These are phyloP conservation scores for Oncorhynchus mykiss DNA, from an alignment of 2,113 vertebrate species.

Conservation along the genomic window DNA sequence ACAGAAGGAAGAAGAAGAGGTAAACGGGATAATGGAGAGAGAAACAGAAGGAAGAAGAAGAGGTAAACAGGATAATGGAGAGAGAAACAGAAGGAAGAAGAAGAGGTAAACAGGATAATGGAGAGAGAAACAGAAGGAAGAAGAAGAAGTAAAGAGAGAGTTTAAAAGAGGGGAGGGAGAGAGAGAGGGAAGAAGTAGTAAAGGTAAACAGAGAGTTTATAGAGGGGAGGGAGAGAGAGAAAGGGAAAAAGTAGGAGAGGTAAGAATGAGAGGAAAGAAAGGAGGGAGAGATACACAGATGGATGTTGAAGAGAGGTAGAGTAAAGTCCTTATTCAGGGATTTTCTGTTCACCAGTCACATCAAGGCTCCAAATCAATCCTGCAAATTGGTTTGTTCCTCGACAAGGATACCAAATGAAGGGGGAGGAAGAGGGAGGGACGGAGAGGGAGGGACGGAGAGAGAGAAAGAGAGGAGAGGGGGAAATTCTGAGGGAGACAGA, in stretches of 20 bases:
- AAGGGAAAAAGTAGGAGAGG: background rate
- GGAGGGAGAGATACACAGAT: conserved; percentile 1
- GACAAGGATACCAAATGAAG: conserved; percentile 79
- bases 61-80: no score
- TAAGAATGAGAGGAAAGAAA: background rate
- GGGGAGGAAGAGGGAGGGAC: conserved; percentile 43
- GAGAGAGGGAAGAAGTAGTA: no score
- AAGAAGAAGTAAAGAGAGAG: no score
- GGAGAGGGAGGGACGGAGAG: background rate
- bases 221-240: background rate
- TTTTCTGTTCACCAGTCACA: conserved; percentile 74
- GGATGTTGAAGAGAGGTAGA: conserved; percentile 53
- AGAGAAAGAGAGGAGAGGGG: conserved; percentile 28
- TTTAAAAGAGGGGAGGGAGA: no score
- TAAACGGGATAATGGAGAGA: no score
- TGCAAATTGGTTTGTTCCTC: conserved; percentile 79
- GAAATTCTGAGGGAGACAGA: conserved; percentile 43
- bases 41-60: no score
- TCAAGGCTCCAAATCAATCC: conserved; percentile 80
- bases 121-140: no score
- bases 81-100: no score
- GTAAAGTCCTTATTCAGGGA: conserved; percentile 74
- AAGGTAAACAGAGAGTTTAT: no score
- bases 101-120: no score
- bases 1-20: no score